Conservation (phyloP, 2,113 vertebrate genomes). For the Chloroceryle aenea region DNA sequence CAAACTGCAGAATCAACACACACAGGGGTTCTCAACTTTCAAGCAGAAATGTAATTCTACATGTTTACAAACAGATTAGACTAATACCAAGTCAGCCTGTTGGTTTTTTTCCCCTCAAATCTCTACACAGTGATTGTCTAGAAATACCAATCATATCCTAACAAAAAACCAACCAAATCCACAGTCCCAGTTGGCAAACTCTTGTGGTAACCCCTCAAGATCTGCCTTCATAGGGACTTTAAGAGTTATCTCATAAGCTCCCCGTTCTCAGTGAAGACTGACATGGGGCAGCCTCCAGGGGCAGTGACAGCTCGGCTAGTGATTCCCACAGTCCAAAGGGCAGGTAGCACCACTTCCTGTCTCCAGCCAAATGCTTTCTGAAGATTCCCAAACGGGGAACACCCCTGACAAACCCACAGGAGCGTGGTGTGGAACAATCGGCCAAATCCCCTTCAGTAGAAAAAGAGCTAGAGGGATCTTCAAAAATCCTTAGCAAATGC, state of each 20-base stretch:
- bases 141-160: neutral
- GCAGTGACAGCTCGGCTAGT: neutral
- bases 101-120: neutral
- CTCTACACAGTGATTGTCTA: neutral
- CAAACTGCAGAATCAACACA: neutral
- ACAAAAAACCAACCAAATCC: neutral
- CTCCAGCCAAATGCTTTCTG: neutral
- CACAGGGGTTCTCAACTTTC: neutral
- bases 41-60: neutral
- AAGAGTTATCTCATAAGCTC: neutral
- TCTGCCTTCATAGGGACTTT: neutral
- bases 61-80: neutral
- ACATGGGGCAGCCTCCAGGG: neutral
- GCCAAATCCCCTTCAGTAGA: neutral
- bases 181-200: neutral
- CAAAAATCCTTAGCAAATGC: neutral
- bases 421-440: neutral
- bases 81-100: neutral
- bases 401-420: neutral
- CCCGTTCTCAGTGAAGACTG: neutral
- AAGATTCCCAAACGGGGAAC: neutral
- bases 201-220: neutral
- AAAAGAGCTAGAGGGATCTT: neutral
- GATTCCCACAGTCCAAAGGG: neutral
- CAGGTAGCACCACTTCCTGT: neutral